Evolutionary conservation across 1,140 invertebrate species (phyloP), one percentile per base, ranked within the genome.

Genomic region (Pseudobourletiella spinata): DNA sequence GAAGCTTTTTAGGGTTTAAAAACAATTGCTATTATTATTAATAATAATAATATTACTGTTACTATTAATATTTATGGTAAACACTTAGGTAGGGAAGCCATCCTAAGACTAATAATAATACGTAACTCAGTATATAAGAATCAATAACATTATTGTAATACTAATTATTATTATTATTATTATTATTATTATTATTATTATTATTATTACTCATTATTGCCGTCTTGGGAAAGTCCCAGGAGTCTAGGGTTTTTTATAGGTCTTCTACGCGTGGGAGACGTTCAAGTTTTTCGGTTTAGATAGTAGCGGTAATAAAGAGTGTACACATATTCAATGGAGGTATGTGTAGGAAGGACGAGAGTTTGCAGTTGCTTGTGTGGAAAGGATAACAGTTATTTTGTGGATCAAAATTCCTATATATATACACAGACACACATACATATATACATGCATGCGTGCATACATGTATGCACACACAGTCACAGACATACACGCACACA

Each of bases 141-240:
- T 11, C 4, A 8, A 46, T 18, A 46, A 3, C 4, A 16, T 8
- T 18, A 46, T 3, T 20, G 43, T 20, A n/a, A 20, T 46, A 8
- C 24, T 4, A 46, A 8, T 6, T 46, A 46, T n/a, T 18, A 11
- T 46, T 20, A 20, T 20, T 18, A 18, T 46, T 20, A 20, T 20
- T 18, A 46, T 46, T 46, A 46, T 46, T 46, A 46, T 46, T 46
- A 46, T 46, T 6, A 46, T 46, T 46, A 46, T n/a, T 46, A 46
- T n/a, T 46, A 46, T 22, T 46, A 46, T 22, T 11, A 39, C 35
- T 11, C n/a, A n/a, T n/a, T n/a, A n/a, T n/a, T n/a, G n/a, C n/a
- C n/a, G n/a, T n/a, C n/a, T n/a, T n/a, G n/a, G n/a, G n/a, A n/a
- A n/a, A n/a, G n/a, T n/a, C n/a, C n/a, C n/a, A n/a, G n/a, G n/a